phyloP scores from a whole-genome alignment of 2,113 vertebrate genomes.

The Gadus macrocephalus region DNA sequence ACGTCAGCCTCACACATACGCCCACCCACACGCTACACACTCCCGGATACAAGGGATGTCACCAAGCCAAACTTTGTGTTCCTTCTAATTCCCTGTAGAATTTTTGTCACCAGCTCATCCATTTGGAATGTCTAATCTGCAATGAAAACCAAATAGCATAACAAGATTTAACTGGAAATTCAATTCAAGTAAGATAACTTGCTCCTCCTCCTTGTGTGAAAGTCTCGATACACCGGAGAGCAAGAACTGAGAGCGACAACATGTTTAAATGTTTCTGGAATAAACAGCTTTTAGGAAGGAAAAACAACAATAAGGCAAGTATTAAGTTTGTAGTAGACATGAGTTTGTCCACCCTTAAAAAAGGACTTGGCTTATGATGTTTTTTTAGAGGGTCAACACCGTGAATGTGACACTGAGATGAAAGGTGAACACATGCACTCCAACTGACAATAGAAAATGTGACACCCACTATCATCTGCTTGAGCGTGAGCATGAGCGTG shows the following conservation, averaged over 20 bases:
- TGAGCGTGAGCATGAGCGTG: slow-evolving; percentile 18
- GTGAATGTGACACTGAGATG: slow-evolving; percentile 25
- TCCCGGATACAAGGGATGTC: background rate
- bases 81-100: too few relatives aligned
- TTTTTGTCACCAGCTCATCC: background rate
- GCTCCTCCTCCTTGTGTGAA: too few relatives aligned
- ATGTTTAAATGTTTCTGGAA: too few relatives aligned
- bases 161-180: background rate
- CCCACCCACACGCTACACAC: slow-evolving; percentile 9
- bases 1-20: slow-evolving; percentile 22
- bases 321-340: too few relatives aligned
- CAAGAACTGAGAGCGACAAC: too few relatives aligned
- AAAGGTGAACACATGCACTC: slow-evolving; percentile 32
- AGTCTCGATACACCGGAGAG: too few relatives aligned
- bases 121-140: background rate
- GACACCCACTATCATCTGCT: slow-evolving; percentile 72
- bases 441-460: slow-evolving; percentile 76
- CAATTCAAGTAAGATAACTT: background rate
- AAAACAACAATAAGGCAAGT: too few relatives aligned
- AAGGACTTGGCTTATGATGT: slow-evolving; percentile 82
- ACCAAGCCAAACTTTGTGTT: background rate
- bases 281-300: too few relatives aligned
- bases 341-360: slow-evolving; percentile 38
- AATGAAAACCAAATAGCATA: background rate
- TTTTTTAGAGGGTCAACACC: slow-evolving; percentile 76